Evolutionary conservation across 2,113 vertebrate genomes (phyloP).

Genomic region (Sceloporus undulatus): DNA sequence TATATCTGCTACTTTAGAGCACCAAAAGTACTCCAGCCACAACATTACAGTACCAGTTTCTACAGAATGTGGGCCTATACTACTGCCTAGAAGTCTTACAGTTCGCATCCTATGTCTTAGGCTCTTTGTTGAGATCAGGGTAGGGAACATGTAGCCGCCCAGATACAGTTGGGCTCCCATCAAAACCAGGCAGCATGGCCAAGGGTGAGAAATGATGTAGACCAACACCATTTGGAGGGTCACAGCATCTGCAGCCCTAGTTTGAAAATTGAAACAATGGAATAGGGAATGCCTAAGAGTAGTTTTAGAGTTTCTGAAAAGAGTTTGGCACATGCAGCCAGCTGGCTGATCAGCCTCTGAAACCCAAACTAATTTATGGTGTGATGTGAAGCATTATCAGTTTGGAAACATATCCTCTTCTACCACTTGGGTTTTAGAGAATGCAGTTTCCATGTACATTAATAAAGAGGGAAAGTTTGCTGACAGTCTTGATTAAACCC

Average conservation of each 20-base stretch:
- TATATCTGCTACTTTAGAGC: no score
- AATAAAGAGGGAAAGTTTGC: conserved; percentile 25
- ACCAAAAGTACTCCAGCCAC: not conserved
- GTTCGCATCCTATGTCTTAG: not conserved
- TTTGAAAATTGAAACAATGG: not conserved
- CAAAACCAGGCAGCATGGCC: not conserved
- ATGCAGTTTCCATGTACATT: conserved; percentile 28
- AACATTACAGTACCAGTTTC: not conserved
- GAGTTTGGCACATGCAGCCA: not conserved
- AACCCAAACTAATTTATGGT: conserved; percentile 26
- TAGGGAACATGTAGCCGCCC: not conserved
- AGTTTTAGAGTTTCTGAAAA: conserved; percentile 1
- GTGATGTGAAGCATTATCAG: conserved; percentile 29
- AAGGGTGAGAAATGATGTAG: not conserved
- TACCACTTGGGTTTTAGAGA: conserved; percentile 29
- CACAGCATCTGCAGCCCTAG: not conserved
- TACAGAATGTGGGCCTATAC: not conserved
- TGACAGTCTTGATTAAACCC: conserved; percentile 53
- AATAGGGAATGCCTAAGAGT: not conserved
- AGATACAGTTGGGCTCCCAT: not conserved
- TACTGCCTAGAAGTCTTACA: not conserved
- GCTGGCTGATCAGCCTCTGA: not conserved
- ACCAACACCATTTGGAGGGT: not conserved
- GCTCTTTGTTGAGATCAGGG: not conserved
- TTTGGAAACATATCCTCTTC: conserved; percentile 42